Conservation (phyloP, 2,888 invertebrate genomes). For the Adineta ricciae region DNA sequence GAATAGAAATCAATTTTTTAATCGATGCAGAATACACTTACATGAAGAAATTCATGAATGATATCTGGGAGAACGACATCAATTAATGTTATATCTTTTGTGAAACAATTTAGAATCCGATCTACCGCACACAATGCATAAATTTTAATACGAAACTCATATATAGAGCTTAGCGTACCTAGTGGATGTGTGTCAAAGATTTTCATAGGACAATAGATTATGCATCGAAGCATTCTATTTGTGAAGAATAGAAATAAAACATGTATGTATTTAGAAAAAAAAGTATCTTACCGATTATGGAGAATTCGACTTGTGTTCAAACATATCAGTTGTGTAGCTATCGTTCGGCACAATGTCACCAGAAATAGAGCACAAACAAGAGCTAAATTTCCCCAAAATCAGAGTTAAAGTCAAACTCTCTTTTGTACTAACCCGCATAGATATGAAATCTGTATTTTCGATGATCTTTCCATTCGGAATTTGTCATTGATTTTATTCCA, state of each 20-base stretch:
- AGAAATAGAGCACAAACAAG: background rate
- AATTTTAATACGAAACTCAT: no score
- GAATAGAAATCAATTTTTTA: background rate
- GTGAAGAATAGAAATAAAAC: background rate
- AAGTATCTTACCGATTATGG: background rate
- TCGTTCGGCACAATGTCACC: background rate
- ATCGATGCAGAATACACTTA: no score
- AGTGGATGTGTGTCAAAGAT: constrained; percentile 22
- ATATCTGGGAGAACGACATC: constrained; percentile 36
- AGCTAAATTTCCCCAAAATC: background rate
- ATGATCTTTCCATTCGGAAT: background rate
- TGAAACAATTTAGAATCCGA: constrained; percentile 71
- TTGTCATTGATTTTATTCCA: constrained; percentile 37
- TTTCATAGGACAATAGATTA: background rate
- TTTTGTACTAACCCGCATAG: background rate
- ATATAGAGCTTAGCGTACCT: constrained; percentile 49
- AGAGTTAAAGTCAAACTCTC: no score
- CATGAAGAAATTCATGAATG: no score
- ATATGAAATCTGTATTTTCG: background rate
- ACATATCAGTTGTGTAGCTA: background rate
- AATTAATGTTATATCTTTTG: constrained; percentile 70
- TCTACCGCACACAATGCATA: constrained; percentile 48
- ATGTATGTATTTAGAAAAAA: background rate
- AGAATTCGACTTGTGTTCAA: background rate
- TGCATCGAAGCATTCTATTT: background rate